Percentiles rank a stretch among this genome's conserved stretches.
These are phyloP conservation scores for Halocynthia aurantium DNA, from an alignment of 23 tunicate genomes.

Conservation along the genomic window DNA sequence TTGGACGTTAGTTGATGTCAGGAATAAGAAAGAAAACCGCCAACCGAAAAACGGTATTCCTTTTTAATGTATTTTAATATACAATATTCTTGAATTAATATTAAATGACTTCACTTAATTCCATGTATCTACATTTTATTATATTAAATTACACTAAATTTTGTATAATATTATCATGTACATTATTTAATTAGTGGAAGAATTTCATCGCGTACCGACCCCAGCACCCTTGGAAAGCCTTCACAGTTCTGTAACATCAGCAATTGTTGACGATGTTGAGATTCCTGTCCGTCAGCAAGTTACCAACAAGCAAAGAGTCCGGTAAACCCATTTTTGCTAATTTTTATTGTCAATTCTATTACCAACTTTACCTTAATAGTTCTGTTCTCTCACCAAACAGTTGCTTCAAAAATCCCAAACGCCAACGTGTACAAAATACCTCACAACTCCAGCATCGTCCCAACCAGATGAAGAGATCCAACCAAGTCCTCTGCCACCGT, in stretches of 20 bases:
- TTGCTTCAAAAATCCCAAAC: conserved; percentile 5
- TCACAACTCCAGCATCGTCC: conserved; percentile 31
- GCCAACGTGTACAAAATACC: not conserved
- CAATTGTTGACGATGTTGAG: not conserved
- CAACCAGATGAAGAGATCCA: conserved; percentile 31
- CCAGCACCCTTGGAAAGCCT: conserved; percentile 5
- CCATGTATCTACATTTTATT: too few species aligned
- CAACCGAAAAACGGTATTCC: not conserved
- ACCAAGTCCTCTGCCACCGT: conserved; percentile 30
- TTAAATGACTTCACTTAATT: too few species aligned
- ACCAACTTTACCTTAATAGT: too few species aligned
- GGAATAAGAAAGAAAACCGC: not conserved
- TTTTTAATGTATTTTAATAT: not conserved
- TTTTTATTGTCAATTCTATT: too few species aligned
- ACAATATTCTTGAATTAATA: not conserved
- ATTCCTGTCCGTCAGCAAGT: not conserved
- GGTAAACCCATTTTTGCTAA: too few species aligned
- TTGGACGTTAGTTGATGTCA: conserved; percentile 24
- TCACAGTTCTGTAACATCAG: not conserved
- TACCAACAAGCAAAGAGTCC: too few species aligned
- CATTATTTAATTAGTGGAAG: conserved; percentile 4
- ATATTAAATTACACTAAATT: too few species aligned
- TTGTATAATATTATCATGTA: not conserved
- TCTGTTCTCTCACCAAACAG: not conserved
- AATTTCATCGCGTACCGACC: conserved; percentile 9